Percentiles rank a stretch among this genome's conserved stretches.
Evolutionary conservation across 2,113 vertebrate genomes (phyloP).

Genomic region (Perca fluviatilis): DNA sequence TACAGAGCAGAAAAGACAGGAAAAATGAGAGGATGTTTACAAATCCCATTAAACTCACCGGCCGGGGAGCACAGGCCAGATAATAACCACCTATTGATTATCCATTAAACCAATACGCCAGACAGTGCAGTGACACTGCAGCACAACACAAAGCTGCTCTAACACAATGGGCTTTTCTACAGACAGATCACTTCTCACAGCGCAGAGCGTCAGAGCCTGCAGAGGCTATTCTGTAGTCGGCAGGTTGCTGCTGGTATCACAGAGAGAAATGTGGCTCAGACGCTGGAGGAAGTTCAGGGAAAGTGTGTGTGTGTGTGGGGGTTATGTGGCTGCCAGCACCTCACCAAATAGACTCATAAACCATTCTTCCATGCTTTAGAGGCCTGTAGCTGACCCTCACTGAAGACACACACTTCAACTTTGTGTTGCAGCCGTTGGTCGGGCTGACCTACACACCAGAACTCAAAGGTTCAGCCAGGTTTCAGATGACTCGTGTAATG

Average conservation of each 20-base stretch:
- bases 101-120: slow-evolving; percentile 77
- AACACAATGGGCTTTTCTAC: slow-evolving; percentile 47
- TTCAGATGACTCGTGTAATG: background rate
- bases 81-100: slow-evolving; percentile 85
- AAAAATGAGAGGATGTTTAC: slow-evolving; percentile 82
- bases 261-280: slow-evolving; percentile 51
- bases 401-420: slow-evolving; percentile 44
- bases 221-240: slow-evolving; percentile 27
- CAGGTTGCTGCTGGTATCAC: slow-evolving; percentile 7
- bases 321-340: slow-evolving; percentile 15
- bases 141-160: slow-evolving; percentile 46
- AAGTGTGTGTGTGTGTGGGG: background rate
- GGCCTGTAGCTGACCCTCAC: slow-evolving; percentile 43
- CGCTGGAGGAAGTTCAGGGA: slow-evolving; percentile 29
- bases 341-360: slow-evolving; percentile 59
- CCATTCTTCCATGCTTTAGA: slow-evolving; percentile 39
- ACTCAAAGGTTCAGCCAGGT: slow-evolving; percentile 5
- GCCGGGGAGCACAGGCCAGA: slow-evolving; percentile 69
- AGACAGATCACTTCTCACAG: slow-evolving; percentile 55
- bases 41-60: slow-evolving; percentile 76
- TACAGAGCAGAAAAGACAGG: slow-evolving; percentile 69
- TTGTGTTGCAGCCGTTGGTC: slow-evolving; percentile 18
- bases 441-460: background rate
- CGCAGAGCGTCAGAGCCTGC: slow-evolving; percentile 16
- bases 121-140: slow-evolving; percentile 55